Evolutionary conservation across 37 sponge, comb jelly and placozoan genomes (phyloP).

Genomic region (Haliclona indistincta): DNA sequence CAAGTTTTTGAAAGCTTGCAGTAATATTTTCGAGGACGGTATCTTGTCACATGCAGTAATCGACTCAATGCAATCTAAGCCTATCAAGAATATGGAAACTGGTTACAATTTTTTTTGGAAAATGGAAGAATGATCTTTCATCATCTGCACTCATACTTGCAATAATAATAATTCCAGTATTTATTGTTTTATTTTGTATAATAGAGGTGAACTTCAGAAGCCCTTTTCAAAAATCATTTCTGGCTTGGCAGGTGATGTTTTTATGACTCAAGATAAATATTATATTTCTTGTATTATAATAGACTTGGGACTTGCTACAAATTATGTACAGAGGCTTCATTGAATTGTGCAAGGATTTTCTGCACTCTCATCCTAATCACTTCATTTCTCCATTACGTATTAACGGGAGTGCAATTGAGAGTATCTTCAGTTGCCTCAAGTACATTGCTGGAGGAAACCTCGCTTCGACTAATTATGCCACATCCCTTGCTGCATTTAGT

Average conservation of each 20-base stretch:
- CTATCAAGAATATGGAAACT: not conserved
- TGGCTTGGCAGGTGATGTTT: slow-evolving; percentile 20
- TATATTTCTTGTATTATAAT: not conserved
- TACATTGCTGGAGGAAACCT: slow-evolving; percentile 32
- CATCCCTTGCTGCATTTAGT: not conserved
- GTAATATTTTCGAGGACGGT: slow-evolving; percentile 15
- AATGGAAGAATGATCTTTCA: not conserved
- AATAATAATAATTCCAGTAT: too few relatives aligned
- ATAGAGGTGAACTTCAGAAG: slow-evolving; percentile 15
- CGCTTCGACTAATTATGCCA: slow-evolving; percentile 17
- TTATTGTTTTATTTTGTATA: too few relatives aligned
- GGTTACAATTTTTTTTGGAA: slow-evolving; percentile 2
- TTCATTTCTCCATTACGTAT: slow-evolving; percentile 9
- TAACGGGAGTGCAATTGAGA: slow-evolving; percentile 6
- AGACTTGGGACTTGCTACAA: slow-evolving; percentile 32
- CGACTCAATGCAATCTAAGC: not conserved
- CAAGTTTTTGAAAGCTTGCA: slow-evolving; percentile 25
- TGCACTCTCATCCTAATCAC: slow-evolving; percentile 1
- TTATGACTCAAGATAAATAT: not conserved
- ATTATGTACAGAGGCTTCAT: slow-evolving; percentile 28
- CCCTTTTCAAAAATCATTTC: slow-evolving; percentile 10
- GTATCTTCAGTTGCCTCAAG: slow-evolving; percentile 24
- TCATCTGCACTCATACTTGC: too few relatives aligned
- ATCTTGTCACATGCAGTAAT: slow-evolving; percentile 16
- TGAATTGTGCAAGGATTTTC: slow-evolving; percentile 20